A percentile compares a stretch with the other conserved stretches of the same genome.
These are phyloP conservation scores for Metopia argyrocephala DNA, from an alignment of 2,888 invertebrate genomes.

Conservation along the genomic window DNA sequence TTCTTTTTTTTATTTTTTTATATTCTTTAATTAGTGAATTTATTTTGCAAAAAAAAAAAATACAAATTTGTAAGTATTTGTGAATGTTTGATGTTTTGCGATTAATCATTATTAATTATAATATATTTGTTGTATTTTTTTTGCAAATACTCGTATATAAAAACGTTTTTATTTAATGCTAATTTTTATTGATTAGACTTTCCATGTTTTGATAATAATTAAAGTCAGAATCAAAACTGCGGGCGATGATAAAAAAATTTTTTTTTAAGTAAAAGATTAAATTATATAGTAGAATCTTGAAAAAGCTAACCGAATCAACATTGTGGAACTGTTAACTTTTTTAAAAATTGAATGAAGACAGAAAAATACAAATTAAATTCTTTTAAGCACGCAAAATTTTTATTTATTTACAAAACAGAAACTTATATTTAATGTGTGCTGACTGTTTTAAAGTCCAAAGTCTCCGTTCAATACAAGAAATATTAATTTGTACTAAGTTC, in stretches of 20 bases:
- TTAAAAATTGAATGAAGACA: too few species aligned
- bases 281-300: too few species aligned
- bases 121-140: constrained; percentile 23
- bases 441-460: too few species aligned
- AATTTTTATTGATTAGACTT: constrained; percentile 47
- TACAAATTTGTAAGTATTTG: constrained; percentile 16
- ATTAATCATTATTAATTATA: constrained; percentile 60
- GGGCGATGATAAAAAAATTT: neutral
- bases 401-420: too few species aligned
- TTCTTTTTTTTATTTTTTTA: constrained; percentile 34
- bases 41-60: constrained; percentile 2
- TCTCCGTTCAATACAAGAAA: too few species aligned
- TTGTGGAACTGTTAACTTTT: too few species aligned
- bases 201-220: constrained; percentile 29
- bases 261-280: too few species aligned
- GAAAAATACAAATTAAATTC: too few species aligned
- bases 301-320: too few species aligned
- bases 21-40: neutral
- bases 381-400: too few species aligned
- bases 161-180: constrained; percentile 26
- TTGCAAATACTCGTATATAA: constrained; percentile 21
- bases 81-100: constrained; percentile 23
- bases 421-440: too few species aligned
- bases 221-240: neutral
- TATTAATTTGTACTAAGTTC: too few species aligned